Conservation (phyloP, 2,113 vertebrate genomes). For the Scatophagus argus region DNA sequence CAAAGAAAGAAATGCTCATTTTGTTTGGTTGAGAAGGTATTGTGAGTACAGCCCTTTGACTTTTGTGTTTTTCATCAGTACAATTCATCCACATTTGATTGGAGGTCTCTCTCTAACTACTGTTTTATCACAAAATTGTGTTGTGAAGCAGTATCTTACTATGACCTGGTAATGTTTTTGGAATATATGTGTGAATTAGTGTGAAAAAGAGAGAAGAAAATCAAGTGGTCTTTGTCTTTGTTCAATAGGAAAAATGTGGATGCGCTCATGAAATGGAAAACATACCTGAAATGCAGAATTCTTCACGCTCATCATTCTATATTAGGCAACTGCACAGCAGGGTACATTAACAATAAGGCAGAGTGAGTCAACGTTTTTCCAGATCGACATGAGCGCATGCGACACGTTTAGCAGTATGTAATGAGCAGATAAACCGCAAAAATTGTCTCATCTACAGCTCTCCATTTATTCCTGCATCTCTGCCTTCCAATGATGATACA, state of each 20-base stretch:
- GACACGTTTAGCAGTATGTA: slow-evolving; percentile 37
- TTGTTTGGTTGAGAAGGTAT: neutral
- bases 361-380: slow-evolving; percentile 69
- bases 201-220: slow-evolving; percentile 4
- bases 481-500: slow-evolving; percentile 34
- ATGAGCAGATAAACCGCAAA: slow-evolving; percentile 61
- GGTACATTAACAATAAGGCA: slow-evolving; percentile 66
- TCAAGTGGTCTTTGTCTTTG: neutral
- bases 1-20: slow-evolving; percentile 20
- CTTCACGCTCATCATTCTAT: slow-evolving; percentile 68
- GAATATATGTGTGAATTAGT: neutral
- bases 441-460: slow-evolving; percentile 35
- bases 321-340: slow-evolving; percentile 58
- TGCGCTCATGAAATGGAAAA: slow-evolving; percentile 54
- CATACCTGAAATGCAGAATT: slow-evolving; percentile 68
- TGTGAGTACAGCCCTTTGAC: slow-evolving; percentile 7
- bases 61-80: neutral
- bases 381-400: slow-evolving; percentile 47
- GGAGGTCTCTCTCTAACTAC: neutral
- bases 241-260: slow-evolving; percentile 37
- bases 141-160: no score
- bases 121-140: slow-evolving; percentile 9
- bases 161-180: neutral
- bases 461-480: neutral
- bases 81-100: slow-evolving; percentile 2